These are phyloP conservation scores for Phyto melanocephala DNA, from an alignment of 2,888 invertebrate species.

Conservation along the genomic window DNA sequence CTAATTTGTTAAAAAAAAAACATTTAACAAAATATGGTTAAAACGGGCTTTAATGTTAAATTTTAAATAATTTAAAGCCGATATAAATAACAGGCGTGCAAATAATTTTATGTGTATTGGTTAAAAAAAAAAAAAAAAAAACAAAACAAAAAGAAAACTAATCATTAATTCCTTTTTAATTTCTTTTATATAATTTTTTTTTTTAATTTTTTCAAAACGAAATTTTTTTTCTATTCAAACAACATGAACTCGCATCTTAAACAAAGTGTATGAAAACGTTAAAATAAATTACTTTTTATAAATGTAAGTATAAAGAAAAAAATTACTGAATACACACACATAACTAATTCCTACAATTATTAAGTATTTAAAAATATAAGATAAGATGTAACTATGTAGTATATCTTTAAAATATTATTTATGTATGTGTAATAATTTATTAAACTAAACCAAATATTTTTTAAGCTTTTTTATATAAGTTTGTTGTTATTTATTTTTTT, in stretches of 20 bases:
- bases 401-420: no score
- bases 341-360: slow-evolving; percentile 45
- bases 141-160: background rate
- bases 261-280: slow-evolving; percentile 6
- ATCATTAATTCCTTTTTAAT: slow-evolving; percentile 1
- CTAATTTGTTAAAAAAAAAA: background rate
- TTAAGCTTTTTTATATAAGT: slow-evolving; percentile 42
- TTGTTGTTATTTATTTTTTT: slow-evolving; percentile 54
- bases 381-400: no score
- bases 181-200: background rate
- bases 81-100: background rate
- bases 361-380: slow-evolving; percentile 27
- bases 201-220: background rate
- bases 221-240: slow-evolving; percentile 49
- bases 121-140: background rate
- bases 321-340: background rate
- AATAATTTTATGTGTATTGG: background rate
- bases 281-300: slow-evolving; percentile 30
- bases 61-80: background rate
- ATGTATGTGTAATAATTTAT: no score
- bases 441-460: slow-evolving; percentile 14
- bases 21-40: background rate
- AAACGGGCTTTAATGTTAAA: background rate
- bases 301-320: background rate
- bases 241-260: slow-evolving; percentile 59